Base-by-base conservation (phyloP, 2,797 vertebrate genomes). In the Acridotheres tristis region DNA sequence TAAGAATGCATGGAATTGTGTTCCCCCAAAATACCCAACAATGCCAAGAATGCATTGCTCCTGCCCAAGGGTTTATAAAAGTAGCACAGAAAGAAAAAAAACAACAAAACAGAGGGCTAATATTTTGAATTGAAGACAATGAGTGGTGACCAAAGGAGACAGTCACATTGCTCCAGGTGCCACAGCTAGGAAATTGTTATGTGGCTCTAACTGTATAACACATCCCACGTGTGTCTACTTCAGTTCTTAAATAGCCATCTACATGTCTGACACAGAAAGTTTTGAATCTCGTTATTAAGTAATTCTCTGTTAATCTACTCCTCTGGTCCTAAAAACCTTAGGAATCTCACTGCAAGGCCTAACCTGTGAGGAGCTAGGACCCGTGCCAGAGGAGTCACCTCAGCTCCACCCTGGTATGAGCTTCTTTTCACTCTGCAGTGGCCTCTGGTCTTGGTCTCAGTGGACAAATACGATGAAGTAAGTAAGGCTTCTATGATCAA, bases 1-100 rank as follows among this genome's bases (percentile, higher is more conserved):
- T 94, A 95, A 94, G 94, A 96, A 97, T 95, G 85, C 7, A 3
- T 42, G 77, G 95, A 97, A 96, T 88, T 93, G 74, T 4, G 22
- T 67, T 90, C 59, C 77, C 88, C 74, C 2, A 72, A 93, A 94
- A 47, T 11, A 47, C 36, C 9, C 47, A 90, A 93, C 77, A 96
- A 93, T 85, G 83, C 69, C 65, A 92, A 88, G 94, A 95, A 97
- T 94, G 88, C 42, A 61, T 21, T 4, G 5, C 74, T 93, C 45
- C 80, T 93, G 76, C 65, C 53, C 81, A 76, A 82, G 90, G 76
- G 72, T 88, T 95, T 80, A 83, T 61, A 91, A 94, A 92, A 86
- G 82, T 50, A 78, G 43, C 45, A 89, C 20, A 62, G 83, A 82
- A 87, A 55, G 10, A 38, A n/a, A 54, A 74, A 21, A 51, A 79